Evolutionary conservation across 1,140 invertebrate species (phyloP).

Genomic region (Acyrthosiphon pisum): DNA sequence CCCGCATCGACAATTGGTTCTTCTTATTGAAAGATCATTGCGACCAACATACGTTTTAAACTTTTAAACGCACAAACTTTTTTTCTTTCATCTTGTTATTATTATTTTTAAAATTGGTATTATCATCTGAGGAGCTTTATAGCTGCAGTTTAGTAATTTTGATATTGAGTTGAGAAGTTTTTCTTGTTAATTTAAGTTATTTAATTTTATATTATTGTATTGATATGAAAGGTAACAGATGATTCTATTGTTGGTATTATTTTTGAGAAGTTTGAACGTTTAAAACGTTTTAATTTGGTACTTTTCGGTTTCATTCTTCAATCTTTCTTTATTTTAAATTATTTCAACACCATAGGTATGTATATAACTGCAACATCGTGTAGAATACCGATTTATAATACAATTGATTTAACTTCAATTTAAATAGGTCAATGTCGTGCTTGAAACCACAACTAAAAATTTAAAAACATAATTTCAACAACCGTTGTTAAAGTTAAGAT

Average conservation of each 20-base stretch:
- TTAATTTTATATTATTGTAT: not conserved
- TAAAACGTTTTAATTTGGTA: not conserved
- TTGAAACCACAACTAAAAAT: not conserved
- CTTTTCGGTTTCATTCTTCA: not conserved
- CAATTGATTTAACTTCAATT: not conserved
- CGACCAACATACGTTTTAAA: not conserved
- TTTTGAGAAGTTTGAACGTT: not conserved
- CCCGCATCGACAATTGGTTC: not conserved
- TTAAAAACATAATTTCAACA: not conserved
- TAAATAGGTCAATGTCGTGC: not conserved
- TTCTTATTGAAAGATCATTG: not conserved
- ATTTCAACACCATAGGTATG: not conserved
- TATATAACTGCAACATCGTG: not conserved
- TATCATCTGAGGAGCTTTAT: not conserved
- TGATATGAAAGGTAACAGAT: not conserved
- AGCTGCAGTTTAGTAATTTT: not conserved
- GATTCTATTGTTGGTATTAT: too few species aligned
- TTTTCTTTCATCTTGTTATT: not conserved
- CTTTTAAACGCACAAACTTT: not conserved
- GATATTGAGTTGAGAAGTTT: not conserved
- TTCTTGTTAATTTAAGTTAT: not conserved
- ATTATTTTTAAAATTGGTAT: not conserved
- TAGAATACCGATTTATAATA: not conserved
- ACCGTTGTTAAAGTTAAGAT: not conserved
- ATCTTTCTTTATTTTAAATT: not conserved